Evolutionary conservation across 2,888 invertebrate species (phyloP).

Genomic region (Nasonia oneida): DNA sequence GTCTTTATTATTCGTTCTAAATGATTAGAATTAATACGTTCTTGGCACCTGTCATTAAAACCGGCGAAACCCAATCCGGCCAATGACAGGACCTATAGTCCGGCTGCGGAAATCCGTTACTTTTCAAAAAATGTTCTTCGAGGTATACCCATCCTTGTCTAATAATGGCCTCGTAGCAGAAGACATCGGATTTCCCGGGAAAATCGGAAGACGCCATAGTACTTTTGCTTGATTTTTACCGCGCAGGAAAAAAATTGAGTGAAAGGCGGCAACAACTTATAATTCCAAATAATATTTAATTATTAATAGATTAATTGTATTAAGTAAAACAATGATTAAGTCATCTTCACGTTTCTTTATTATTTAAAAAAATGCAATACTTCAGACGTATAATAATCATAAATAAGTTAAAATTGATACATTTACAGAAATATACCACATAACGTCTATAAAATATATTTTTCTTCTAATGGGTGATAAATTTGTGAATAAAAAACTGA

Average conservation of each 20-base stretch:
- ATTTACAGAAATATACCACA: constrained; percentile 57
- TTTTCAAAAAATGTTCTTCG: constrained; percentile 1
- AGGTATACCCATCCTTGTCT: no score
- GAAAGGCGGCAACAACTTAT: no score
- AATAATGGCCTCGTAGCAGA: background rate
- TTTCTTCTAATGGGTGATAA: constrained; percentile 37
- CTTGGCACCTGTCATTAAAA: background rate
- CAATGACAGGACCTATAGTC: background rate
- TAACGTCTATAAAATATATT: constrained; percentile 56
- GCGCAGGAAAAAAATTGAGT: no score
- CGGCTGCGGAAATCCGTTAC: background rate
- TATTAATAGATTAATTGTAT: background rate
- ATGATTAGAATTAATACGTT: background rate
- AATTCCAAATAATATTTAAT: no score
- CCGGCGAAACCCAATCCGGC: background rate
- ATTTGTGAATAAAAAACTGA: constrained; percentile 47
- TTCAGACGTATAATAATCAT: constrained; percentile 48
- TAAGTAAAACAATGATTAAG: constrained; percentile 18
- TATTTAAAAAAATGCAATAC: constrained; percentile 58
- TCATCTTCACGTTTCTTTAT: constrained; percentile 55
- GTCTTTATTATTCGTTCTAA: no score
- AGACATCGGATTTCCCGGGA: background rate
- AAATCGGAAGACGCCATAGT: background rate
- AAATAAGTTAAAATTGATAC: constrained; percentile 58
- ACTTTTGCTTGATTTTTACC: no score